phyloP scores from a whole-genome alignment of 2,797 vertebrate genomes.

The Phylloscopus collybita region DNA sequence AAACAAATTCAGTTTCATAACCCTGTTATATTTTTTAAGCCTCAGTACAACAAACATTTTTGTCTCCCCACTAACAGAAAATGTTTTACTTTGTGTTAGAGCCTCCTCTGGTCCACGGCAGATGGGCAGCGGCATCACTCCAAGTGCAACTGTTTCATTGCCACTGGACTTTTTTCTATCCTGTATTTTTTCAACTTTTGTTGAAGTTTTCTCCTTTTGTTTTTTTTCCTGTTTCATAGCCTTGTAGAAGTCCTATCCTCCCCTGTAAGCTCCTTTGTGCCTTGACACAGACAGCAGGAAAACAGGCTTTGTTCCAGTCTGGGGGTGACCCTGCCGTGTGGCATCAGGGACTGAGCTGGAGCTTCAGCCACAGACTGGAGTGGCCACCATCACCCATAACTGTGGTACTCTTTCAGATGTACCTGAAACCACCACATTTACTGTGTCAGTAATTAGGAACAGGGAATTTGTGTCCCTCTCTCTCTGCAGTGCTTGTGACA shows the following conservation, averaged over 20 bases:
- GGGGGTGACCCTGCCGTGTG: background rate
- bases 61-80: background rate
- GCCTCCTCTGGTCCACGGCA: background rate
- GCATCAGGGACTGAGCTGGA: background rate
- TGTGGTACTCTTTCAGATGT: background rate
- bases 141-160: background rate
- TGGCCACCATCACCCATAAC: background rate
- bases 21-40: background rate
- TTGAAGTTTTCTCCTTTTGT: background rate
- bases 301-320: fast-evolving
- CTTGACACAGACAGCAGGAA: background rate
- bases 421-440: background rate
- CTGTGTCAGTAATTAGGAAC: background rate
- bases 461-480: background rate
- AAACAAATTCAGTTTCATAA: background rate
- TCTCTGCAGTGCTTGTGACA: background rate
- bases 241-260: background rate
- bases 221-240: background rate
- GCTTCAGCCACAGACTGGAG: background rate
- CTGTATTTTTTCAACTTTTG: background rate
- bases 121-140: background rate
- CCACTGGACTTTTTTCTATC: background rate
- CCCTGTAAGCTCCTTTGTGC: background rate
- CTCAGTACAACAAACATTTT: background rate
- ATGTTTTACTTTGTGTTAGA: background rate